Evolutionary conservation across 2,797 vertebrate genomes (phyloP).

Genomic region (Haliaeetus albicilla): DNA sequence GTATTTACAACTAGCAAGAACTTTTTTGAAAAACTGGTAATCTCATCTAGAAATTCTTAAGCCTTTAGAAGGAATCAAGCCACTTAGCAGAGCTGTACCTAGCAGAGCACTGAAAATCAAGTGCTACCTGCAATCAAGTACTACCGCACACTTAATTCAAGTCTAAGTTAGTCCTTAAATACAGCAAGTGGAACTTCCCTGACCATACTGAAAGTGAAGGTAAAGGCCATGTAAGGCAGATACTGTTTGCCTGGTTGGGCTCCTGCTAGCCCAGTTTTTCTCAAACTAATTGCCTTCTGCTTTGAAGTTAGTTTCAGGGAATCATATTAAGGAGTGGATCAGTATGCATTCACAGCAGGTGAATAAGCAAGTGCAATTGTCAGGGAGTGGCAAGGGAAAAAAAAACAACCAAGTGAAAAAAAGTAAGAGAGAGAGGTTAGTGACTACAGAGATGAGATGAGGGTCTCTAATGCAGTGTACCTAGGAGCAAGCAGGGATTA

Average conservation of each 20-base stretch:
- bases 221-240: background rate
- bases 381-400: background rate
- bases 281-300: background rate
- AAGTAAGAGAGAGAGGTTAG: background rate
- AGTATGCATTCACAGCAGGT: background rate
- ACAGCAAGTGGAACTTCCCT: background rate
- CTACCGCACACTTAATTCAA: background rate
- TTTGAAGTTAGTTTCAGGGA: background rate
- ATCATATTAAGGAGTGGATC: background rate
- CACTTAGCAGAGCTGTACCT: background rate
- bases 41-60: background rate
- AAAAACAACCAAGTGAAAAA: background rate
- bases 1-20: background rate
- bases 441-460: background rate
- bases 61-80: background rate
- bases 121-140: background rate
- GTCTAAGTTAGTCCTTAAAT: background rate
- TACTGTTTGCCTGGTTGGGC: background rate
- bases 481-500: background rate
- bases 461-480: background rate
- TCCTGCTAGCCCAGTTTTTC: background rate
- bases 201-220: background rate
- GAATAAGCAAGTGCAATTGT: background rate
- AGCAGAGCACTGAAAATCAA: background rate
- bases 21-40: background rate